These are phyloP conservation scores for Thereva nobilitata DNA, from an alignment of 2,888 invertebrate genomes.

Conservation along the genomic window DNA sequence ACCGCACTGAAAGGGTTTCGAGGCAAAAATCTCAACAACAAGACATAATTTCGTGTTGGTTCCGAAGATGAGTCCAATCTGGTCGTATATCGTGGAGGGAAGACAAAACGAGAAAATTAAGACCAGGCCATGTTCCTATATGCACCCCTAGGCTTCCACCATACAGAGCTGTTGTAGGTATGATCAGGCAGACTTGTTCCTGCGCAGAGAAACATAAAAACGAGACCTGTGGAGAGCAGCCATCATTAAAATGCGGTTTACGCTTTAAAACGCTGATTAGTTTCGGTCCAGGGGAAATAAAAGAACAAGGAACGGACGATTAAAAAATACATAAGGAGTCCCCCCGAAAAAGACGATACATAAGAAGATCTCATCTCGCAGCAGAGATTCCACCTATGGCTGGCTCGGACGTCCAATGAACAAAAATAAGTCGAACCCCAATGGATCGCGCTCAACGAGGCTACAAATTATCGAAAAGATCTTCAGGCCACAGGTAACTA, in stretches of 20 bases:
- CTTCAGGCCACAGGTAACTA: too few species aligned
- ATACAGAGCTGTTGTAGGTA: slow-evolving; percentile 7
- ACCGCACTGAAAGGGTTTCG: slow-evolving; percentile 23
- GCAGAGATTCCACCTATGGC: slow-evolving; percentile 22
- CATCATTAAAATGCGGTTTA: slow-evolving; percentile 45
- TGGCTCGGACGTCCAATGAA: too few species aligned
- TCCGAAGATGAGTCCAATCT: slow-evolving; percentile 33
- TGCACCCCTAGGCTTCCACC: slow-evolving; percentile 29
- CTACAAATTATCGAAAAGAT: too few species aligned
- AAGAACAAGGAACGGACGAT: slow-evolving; percentile 23
- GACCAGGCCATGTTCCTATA: slow-evolving; percentile 10
- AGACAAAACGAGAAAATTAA: slow-evolving; percentile 30
- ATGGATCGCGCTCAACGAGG: too few species aligned
- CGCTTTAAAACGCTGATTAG: slow-evolving; percentile 45
- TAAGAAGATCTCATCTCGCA: background rate
- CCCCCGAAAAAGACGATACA: slow-evolving; percentile 14
- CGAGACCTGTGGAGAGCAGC: slow-evolving; percentile 40
- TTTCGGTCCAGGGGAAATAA: slow-evolving; percentile 40
- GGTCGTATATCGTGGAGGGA: slow-evolving; percentile 22
- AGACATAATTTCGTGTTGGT: slow-evolving; percentile 37
- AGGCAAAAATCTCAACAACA: slow-evolving; percentile 30
- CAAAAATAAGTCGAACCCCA: too few species aligned
- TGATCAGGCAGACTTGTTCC: slow-evolving; percentile 30
- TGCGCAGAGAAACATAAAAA: slow-evolving; percentile 28
- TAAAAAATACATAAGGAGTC: slow-evolving; percentile 12